Evolutionary conservation across 2,113 vertebrate genomes (phyloP), one percentile per base, ranked within the genome.

Genomic region (Struthio camelus): DNA sequence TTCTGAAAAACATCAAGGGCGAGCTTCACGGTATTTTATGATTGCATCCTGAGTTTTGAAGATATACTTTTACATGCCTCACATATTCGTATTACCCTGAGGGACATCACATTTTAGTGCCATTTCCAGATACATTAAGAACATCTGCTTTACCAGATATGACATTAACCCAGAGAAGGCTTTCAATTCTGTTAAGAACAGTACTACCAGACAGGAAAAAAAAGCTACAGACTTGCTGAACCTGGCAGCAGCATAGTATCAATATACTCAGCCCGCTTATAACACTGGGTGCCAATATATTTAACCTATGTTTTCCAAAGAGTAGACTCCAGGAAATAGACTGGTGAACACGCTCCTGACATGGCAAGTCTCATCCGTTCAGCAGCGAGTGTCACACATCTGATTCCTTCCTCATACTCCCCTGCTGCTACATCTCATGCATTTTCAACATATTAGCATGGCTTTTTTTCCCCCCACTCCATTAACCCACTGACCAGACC

Each of bases 241-340:
- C 20, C 8, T 50, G 34, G 38, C 78, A 77, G 65, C 1, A 72
- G 14, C 2, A 17, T 6, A 38, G 1, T 34, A 40, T 17, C 38
- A 50, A 34, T 7, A 40, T 4, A 27, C 11, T n/a, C 38, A 40
- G 7, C 2, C 44, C 53, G 38, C 70, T 91, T 34, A n/a, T 38
- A 40, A 17, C 89, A 34, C 1, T 7, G 11, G 10, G 50, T 1
- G 2, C 10, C 36, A 42, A 2, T 8, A 18, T 1, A 2, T 24
- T 22, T 72, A 36, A 38, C 14, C 15, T 9, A 17, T 0, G 1
- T 11, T 69, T 42, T 84, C 46, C 59, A 61, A 69, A 64, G 40
- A 0, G 1, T 1, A 4, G 0, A 12, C 36, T 40, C 51, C 51
- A 51, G 25, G 23, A 36, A 27, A 13, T 0, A 71, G 20, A 4